phyloP scores from a whole-genome alignment of 1,140 invertebrate species.

The Zaprionus ghesquierei region DNA sequence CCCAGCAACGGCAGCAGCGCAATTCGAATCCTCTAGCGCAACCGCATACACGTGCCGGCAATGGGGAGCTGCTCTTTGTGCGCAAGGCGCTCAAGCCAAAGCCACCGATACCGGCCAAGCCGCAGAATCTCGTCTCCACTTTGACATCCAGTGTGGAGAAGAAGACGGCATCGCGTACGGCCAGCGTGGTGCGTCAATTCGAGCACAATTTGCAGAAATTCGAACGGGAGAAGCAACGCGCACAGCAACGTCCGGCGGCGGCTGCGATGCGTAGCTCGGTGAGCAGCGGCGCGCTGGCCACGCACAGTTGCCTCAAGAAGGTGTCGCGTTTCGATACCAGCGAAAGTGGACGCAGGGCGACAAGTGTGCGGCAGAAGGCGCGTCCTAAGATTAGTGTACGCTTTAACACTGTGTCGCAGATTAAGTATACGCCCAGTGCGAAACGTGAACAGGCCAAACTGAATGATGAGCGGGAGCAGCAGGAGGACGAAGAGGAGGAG shows the following conservation, averaged over 20 bases:
- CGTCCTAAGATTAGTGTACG: conserved; percentile 83
- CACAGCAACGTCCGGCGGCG: conserved; percentile 45
- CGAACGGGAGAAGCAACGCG: conserved; percentile 69
- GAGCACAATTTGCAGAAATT: conserved; percentile 85
- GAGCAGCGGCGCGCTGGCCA: conserved; percentile 73
- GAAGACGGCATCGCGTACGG: conserved; percentile 32
- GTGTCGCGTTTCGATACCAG: conserved; percentile 75
- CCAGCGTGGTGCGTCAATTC: conserved; percentile 78
- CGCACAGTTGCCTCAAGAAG: conserved; percentile 76
- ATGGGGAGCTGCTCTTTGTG: conserved; percentile 51
- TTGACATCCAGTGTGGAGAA: conserved; percentile 61
- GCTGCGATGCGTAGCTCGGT: conserved; percentile 67
- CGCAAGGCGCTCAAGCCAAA: conserved; percentile 65
- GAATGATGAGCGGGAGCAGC: conserved; percentile 37
- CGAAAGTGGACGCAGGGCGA: conserved; percentile 72
- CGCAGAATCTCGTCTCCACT: conserved; percentile 71
- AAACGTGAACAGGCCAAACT: conserved; percentile 32
- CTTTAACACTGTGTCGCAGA: conserved; percentile 83
- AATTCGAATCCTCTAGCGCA: conserved; percentile 75
- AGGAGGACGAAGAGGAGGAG: conserved; percentile 6
- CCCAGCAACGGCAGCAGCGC: conserved; percentile 68
- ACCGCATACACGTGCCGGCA: neutral
- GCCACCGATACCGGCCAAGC: conserved; percentile 72
- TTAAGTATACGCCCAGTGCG: conserved; percentile 77
- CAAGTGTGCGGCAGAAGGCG: conserved; percentile 69